phyloP scores from a whole-genome alignment of 1,140 invertebrate species.

The Drosophila burlai region DNA sequence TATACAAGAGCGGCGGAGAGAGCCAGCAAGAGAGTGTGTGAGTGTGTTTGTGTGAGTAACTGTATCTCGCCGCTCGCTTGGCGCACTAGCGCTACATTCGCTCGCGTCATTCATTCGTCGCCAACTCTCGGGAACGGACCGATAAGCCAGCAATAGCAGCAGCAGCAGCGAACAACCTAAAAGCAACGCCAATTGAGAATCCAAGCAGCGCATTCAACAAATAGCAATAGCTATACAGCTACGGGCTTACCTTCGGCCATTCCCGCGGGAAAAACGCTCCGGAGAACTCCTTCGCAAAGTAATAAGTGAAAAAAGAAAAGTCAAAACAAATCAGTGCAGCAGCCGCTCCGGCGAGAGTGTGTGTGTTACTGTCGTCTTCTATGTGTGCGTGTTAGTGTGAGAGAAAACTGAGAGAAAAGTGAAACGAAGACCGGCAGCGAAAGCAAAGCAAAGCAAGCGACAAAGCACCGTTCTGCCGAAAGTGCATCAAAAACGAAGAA shows the following conservation, averaged over 20 bases:
- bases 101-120: slow-evolving; percentile 76
- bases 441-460: slow-evolving; percentile 64
- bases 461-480: slow-evolving; percentile 22
- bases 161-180: slow-evolving; percentile 23
- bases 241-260: slow-evolving; percentile 23
- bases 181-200: slow-evolving; percentile 12
- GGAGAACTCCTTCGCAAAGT: slow-evolving; percentile 2
- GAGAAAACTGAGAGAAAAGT: slow-evolving; percentile 68
- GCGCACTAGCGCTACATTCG: slow-evolving; percentile 19
- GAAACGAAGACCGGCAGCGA: slow-evolving; percentile 80
- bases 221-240: slow-evolving; percentile 6
- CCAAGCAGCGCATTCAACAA: slow-evolving; percentile 12
- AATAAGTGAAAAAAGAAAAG: slow-evolving; percentile 13
- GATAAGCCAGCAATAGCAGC: slow-evolving; percentile 50
- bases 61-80: slow-evolving; percentile 60
- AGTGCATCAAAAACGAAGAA: slow-evolving; percentile 18
- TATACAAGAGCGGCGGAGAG: slow-evolving; percentile 25
- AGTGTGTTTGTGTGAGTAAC: slow-evolving; percentile 56
- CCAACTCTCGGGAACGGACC: slow-evolving; percentile 80
- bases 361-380: slow-evolving; percentile 12
- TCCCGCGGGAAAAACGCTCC: slow-evolving; percentile 13
- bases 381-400: slow-evolving; percentile 20
- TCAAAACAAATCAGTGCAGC: slow-evolving; percentile 66
- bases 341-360: slow-evolving; percentile 54
- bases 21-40: slow-evolving; percentile 11